These are phyloP conservation scores for Invenusta paracnida DNA, from an alignment of 2,888 invertebrate genomes.

Conservation along the genomic window DNA sequence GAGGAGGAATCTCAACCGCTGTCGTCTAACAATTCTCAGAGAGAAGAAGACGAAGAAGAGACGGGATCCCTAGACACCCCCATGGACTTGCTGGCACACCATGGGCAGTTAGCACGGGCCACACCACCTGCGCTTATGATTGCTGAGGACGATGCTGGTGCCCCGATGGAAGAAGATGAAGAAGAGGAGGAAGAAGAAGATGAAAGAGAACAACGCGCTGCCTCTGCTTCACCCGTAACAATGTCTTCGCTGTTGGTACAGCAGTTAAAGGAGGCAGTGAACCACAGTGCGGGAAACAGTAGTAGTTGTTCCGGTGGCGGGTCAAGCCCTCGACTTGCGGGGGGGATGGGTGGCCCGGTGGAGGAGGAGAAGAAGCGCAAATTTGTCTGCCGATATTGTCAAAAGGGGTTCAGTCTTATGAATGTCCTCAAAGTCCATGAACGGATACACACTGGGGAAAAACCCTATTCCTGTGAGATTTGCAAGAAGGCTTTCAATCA, in stretches of 20 bases:
- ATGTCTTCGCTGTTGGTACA: not conserved
- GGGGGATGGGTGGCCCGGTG: not conserved
- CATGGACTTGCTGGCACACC: not conserved
- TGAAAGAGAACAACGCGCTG: too few species aligned
- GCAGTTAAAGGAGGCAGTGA: not conserved
- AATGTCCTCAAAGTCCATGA: slow-evolving; percentile 41
- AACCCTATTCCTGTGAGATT: slow-evolving; percentile 35
- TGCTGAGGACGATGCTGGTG: not conserved
- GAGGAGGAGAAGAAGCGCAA: slow-evolving; percentile 38
- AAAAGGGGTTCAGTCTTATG: slow-evolving; percentile 39
- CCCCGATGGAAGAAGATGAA: not conserved
- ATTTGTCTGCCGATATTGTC: slow-evolving; percentile 40
- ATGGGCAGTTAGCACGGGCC: not conserved
- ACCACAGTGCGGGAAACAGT: not conserved
- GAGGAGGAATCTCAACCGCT: too few species aligned
- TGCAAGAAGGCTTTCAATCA: slow-evolving; percentile 40
- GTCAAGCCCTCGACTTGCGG: not conserved
- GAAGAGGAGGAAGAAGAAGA: too few species aligned
- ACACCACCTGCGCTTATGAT: not conserved
- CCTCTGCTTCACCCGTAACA: not conserved
- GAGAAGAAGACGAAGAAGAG: not conserved
- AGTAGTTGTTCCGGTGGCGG: not conserved
- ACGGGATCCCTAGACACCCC: not conserved
- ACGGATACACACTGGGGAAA: slow-evolving; percentile 37
- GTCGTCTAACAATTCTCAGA: too few species aligned